Conservation (phyloP, 2,797 vertebrate species). For the Erethizon dorsatum region DNA sequence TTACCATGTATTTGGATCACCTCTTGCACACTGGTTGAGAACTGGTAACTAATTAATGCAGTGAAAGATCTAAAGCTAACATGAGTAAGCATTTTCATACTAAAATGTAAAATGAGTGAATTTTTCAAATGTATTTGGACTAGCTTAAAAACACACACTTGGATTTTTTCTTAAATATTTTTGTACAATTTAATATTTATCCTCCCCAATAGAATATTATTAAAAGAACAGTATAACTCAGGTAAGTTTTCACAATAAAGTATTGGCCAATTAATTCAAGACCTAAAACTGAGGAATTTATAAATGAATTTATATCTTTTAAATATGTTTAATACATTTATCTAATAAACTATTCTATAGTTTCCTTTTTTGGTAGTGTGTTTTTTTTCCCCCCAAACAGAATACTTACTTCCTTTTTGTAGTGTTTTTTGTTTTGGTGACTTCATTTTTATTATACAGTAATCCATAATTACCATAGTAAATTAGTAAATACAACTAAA, state of each 20-base stretch:
- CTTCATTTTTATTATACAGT: background rate
- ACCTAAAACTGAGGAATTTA: background rate
- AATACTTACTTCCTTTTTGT: background rate
- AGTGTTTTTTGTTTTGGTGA: background rate
- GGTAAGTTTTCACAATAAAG: background rate
- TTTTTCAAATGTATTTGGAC: conserved; percentile 43
- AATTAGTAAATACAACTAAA: background rate
- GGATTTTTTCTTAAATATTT: background rate
- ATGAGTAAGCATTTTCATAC: background rate
- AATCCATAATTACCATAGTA: background rate
- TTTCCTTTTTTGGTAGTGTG: background rate
- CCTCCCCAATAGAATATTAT: conserved; percentile 19
- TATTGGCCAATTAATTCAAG: conserved; percentile 52
- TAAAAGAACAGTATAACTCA: conserved; percentile 18
- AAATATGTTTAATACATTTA: conserved; percentile 38
- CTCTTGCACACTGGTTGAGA: background rate
- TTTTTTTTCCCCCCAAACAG: too few relatives aligned
- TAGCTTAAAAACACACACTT: conserved; percentile 16
- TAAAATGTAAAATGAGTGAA: background rate
- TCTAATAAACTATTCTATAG: background rate
- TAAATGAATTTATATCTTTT: conserved; percentile 37
- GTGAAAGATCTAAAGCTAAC: background rate
- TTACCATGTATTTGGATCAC: background rate
- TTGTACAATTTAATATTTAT: conserved; percentile 22
- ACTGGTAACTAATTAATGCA: background rate